Evolutionary conservation across 2,888 invertebrate genomes (phyloP), one percentile per base, ranked within the genome.

Genomic region (Mythimna ferrago): DNA sequence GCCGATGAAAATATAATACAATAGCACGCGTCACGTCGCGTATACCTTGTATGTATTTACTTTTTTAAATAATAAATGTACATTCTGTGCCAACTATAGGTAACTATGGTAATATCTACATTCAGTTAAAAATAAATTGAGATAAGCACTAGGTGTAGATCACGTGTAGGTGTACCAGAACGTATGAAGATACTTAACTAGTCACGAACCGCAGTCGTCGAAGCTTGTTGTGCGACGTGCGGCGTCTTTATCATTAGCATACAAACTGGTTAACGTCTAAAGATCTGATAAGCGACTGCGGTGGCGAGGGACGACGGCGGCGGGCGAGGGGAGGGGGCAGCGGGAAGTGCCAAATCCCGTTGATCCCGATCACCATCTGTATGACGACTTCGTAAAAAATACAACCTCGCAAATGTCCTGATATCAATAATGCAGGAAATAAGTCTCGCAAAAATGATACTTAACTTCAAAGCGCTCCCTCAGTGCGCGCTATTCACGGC

Each of bases 371-470:
- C 78, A 48, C 53, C 73, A 78, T 67, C 51, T 67, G 56, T 66
- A 68, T 72, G 75, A 75, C 56, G 74, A 56, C 73, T 80, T 77
- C 60, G 72, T 81, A 83, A 84, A 86, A 83, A 83, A 86, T 83
- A 87, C 83, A 83, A 80, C 81, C 66, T 81, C 81, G 79, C 83
- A 86, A 88, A 89, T 85, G 82, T 81, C 80, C 82, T 76, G 80
- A 79, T 85, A 89, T 90, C 88, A 91, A 89, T 90, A 88, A 90
- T 90, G 85, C 86, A 90, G 56, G 77, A 83, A 81, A 84, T 87
- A 88, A 83, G 81, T 81, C 84, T 84, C 78, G 60, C 81, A 82
- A 85, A 85, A 89, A 88, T 86, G 81, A 88, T 86, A 81, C 80
- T 82, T 80, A 66, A 80, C 73, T 82, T 82, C 81, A 82, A 84